A percentile compares a stretch with the other conserved stretches of the same genome.
phyloP scores from a whole-genome alignment of 1,140 invertebrate species.

The Babylonia areolata region DNA sequence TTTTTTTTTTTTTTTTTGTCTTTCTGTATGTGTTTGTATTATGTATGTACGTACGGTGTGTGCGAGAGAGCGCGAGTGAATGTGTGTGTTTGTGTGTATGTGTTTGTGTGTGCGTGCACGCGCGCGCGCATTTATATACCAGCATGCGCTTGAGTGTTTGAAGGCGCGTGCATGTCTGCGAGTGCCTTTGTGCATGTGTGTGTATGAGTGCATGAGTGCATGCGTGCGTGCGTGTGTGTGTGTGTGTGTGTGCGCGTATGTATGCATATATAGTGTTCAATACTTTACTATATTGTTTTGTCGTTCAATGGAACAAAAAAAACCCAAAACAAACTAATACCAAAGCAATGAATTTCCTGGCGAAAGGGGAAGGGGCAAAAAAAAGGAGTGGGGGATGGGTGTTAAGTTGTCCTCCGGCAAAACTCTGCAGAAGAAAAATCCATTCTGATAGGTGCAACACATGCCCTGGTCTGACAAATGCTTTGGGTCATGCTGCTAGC shows the following conservation, averaged over 20 bases:
- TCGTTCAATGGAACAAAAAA: neutral
- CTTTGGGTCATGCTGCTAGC: too few relatives aligned
- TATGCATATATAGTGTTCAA: neutral
- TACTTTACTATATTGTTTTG: neutral
- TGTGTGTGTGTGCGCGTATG: slow-evolving; percentile 2
- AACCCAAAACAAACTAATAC: neutral
- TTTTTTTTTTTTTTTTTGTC: too few relatives aligned
- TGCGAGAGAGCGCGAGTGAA: slow-evolving; percentile 14
- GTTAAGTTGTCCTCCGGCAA: too few relatives aligned
- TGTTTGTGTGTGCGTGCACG: too few relatives aligned
- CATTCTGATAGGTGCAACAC: too few relatives aligned
- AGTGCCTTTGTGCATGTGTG: slow-evolving; percentile 13
- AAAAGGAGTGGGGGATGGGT: neutral
- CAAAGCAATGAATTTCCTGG: neutral
- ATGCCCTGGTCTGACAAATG: too few relatives aligned
- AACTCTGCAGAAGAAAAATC: too few relatives aligned
- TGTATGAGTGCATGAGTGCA: neutral
- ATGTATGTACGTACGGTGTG: neutral
- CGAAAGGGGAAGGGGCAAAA: neutral
- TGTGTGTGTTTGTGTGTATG: too few relatives aligned
- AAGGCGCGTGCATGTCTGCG: slow-evolving; percentile 8
- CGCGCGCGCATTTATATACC: too few relatives aligned
- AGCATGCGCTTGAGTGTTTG: too few relatives aligned
- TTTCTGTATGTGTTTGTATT: too few relatives aligned
- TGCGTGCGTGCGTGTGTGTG: slow-evolving; percentile 24